phyloP scores from a whole-genome alignment of 2,888 invertebrate species.

The Zaprionus obscuricornis region DNA sequence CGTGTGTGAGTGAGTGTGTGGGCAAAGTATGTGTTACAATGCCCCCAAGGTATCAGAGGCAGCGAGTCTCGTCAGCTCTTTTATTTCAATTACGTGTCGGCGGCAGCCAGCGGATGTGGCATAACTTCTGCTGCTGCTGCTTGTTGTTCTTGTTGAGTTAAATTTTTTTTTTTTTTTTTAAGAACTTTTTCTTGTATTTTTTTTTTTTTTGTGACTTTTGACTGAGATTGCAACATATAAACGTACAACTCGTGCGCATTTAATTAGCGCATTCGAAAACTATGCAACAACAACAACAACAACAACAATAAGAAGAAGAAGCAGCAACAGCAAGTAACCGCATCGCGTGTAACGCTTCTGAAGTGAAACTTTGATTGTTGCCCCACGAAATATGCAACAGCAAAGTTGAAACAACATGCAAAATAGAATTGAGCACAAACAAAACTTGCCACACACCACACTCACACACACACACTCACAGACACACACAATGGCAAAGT shows the following conservation, averaged over 20 bases:
- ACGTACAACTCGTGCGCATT: constrained; percentile 40
- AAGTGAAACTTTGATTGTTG: constrained; percentile 7
- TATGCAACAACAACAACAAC: constrained; percentile 29
- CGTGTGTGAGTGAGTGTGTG: neutral
- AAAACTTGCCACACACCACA: neutral
- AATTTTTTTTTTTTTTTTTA: no score
- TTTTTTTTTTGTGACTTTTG: no score
- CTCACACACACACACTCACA: no score
- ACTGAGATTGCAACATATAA: no score
- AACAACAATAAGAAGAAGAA: constrained; percentile 5
- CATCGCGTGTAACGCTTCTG: neutral
- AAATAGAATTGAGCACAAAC: neutral
- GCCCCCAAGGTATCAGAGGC: constrained; percentile 12
- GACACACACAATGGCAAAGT: no score
- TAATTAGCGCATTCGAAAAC: constrained; percentile 44
- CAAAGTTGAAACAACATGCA: constrained; percentile 11
- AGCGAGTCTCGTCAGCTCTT: constrained; percentile 40
- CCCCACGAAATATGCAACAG: constrained; percentile 14
- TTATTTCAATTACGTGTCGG: constrained; percentile 56
- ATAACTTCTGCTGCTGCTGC: constrained; percentile 7
- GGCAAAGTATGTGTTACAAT: constrained; percentile 5
- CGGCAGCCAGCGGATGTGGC: neutral
- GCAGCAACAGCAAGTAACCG: neutral
- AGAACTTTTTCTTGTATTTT: constrained; percentile 14
- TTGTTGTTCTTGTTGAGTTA: neutral